Evolutionary conservation across 2,113 vertebrate species (phyloP), one percentile per base, ranked within the genome.

Genomic region (Salvator merianae): DNA sequence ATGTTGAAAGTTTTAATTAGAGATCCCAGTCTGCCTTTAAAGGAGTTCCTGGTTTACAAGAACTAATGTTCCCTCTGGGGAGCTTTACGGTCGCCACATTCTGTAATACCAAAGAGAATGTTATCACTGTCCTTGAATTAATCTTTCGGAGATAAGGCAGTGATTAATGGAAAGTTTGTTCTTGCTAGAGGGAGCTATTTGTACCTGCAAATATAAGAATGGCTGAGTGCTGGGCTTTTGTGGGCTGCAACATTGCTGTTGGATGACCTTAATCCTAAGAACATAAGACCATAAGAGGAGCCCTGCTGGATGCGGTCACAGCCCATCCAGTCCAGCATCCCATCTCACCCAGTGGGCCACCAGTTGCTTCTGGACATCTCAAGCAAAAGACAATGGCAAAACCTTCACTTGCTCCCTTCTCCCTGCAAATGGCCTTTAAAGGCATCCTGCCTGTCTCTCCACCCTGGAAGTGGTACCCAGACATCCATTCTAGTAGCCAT

Each of bases 121-220:
- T 91, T 86, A 87, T 28, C 84, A 84, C 89, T 88, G 93, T 91
- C 92, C 91, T 94, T 93, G 93, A 86, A 75, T 92, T 76, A 34
- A 91, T 88, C 87, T 92, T 88, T 84, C 78, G 83, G 87, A 94
- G 91, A 94, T 94, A 93, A 94, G 90, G 28, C 82, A 73, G 87
- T 91, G 92, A 93, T 93, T 92, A 92, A 94, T 93, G 85, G 90
- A 85, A 86, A 88, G 88, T 93, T 91, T 92, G 91, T 92, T 94
- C 93, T 93, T 90, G 84, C 88, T 87, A 91, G 91, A 87, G 88
- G 83, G 85, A 87, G 91, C 4, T 88, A 91, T 88, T 91, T 85
- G 88, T 86, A 65, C 76, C 70, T 79, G 68, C 83, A 85, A 91
- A 88, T 93, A 93, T 94, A 95, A 89, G 91, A 91, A 89, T 76